phyloP scores from a whole-genome alignment of 2,797 vertebrate species.

The Perodicticus potto region DNA sequence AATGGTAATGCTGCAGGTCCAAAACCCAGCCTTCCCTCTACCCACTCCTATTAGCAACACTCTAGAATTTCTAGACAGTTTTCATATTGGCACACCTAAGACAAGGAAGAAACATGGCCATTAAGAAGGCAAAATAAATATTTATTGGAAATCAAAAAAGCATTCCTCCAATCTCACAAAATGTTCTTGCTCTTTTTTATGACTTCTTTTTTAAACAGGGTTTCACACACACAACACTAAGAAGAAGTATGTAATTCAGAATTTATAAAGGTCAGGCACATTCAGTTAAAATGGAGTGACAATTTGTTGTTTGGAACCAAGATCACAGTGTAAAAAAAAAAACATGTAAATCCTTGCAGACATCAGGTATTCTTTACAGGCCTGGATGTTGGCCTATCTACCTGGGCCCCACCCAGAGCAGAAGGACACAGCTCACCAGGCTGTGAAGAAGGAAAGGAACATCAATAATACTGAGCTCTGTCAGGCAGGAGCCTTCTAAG shows the following conservation, averaged over 20 bases:
- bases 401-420: not conserved
- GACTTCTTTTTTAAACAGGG: constrained; percentile 63
- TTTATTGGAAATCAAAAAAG: constrained; percentile 84
- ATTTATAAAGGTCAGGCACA: constrained; percentile 64
- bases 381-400: not conserved
- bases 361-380: constrained; percentile 66
- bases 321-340: constrained; percentile 60
- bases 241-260: constrained; percentile 61
- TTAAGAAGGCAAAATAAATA: constrained; percentile 69
- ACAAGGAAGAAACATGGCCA: not conserved
- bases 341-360: constrained; percentile 48
- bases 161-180: constrained; percentile 73
- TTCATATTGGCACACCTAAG: not conserved
- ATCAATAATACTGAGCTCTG: constrained; percentile 66
- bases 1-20: not conserved
- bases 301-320: constrained; percentile 63
- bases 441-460: constrained; percentile 52
- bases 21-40: not conserved
- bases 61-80: not conserved
- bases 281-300: not conserved
- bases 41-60: not conserved
- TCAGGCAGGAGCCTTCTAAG: constrained; percentile 31
- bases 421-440: not conserved
- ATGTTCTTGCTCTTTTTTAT: constrained; percentile 46
- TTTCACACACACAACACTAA: constrained; percentile 49